Conservation (phyloP, 2,888 invertebrate species). For the Geotrupes spiniger region DNA sequence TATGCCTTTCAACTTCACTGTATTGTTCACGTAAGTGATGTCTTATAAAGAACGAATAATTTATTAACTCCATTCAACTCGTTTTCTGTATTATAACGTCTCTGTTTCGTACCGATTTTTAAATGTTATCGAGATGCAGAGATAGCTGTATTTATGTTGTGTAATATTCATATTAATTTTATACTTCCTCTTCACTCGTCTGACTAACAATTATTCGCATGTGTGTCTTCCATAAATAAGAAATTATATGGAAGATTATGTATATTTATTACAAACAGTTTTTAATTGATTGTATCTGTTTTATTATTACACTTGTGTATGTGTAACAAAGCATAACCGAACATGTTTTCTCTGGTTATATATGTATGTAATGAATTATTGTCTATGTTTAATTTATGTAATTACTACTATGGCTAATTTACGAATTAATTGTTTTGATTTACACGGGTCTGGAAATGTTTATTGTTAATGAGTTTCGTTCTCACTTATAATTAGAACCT, state of each 20-base stretch:
- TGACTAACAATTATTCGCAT: not conserved
- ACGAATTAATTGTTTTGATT: too few relatives aligned
- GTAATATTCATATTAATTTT: slow-evolving; percentile 5
- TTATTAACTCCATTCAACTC: slow-evolving; percentile 16
- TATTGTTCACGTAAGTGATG: slow-evolving; percentile 29
- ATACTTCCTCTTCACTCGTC: slow-evolving; percentile 5
- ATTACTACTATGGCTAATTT: too few relatives aligned
- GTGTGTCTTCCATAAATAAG: not conserved
- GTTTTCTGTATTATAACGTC: slow-evolving; percentile 7
- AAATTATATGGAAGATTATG: not conserved
- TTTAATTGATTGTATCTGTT: slow-evolving; percentile 1
- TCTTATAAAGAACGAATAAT: slow-evolving; percentile 25
- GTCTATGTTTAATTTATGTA: too few relatives aligned
- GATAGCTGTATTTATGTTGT: slow-evolving; percentile 5
- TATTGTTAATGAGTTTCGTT: too few relatives aligned
- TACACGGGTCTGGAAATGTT: too few relatives aligned
- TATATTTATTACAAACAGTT: slow-evolving; percentile 5
- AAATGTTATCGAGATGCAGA: not conserved
- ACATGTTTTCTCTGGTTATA: too few relatives aligned
- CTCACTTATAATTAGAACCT: too few relatives aligned
- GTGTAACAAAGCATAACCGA: too few relatives aligned
- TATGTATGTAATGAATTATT: too few relatives aligned
- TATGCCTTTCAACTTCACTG: slow-evolving; percentile 27
- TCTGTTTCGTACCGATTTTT: slow-evolving; percentile 3
- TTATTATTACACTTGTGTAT: too few relatives aligned